These are phyloP conservation scores for Lasaia peninsularis DNA, from an alignment of 1,140 invertebrate species.

Conservation along the genomic window DNA sequence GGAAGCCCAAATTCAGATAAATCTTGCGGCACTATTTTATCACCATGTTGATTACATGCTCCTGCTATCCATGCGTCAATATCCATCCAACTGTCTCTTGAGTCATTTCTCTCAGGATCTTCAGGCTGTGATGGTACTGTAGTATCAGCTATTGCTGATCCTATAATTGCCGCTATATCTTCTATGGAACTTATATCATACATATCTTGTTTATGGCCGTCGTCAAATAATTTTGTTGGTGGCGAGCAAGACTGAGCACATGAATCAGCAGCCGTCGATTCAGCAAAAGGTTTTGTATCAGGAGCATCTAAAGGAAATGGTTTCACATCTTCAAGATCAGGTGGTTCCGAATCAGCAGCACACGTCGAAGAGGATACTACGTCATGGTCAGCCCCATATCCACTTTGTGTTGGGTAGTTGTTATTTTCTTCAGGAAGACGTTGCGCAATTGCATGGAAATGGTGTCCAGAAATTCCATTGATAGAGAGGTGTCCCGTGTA, in stretches of 20 bases:
- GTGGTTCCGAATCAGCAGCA: conserved; percentile 77
- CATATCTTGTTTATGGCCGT: conserved; percentile 67
- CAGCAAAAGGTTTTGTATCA: conserved; percentile 69
- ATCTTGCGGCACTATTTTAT: conserved; percentile 80
- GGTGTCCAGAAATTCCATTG: conserved; percentile 91
- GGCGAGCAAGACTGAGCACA: conserved; percentile 69
- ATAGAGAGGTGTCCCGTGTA: conserved; percentile 90
- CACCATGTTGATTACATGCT: conserved; percentile 81
- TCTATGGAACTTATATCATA: conserved; percentile 88
- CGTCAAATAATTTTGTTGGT: conserved; percentile 61
- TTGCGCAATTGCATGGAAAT: conserved; percentile 89
- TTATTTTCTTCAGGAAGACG: conserved; percentile 83
- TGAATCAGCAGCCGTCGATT: conserved; percentile 54
- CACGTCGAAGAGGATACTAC: conserved; percentile 83
- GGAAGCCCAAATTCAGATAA: conserved; percentile 83
- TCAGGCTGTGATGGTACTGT: conserved; percentile 85
- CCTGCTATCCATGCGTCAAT: conserved; percentile 90
- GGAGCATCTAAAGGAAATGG: conserved; percentile 78
- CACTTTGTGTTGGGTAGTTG: conserved; percentile 80
- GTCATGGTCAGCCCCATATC: conserved; percentile 80
- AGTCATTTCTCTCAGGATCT: conserved; percentile 81
- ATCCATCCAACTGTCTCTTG: conserved; percentile 88
- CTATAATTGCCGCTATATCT: conserved; percentile 92
- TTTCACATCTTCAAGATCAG: conserved; percentile 79
- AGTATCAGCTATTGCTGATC: conserved; percentile 92